Percentiles rank a stretch among this genome's conserved stretches.
Evolutionary conservation across 2,113 vertebrate genomes (phyloP).

Genomic region (Sprattus sprattus): DNA sequence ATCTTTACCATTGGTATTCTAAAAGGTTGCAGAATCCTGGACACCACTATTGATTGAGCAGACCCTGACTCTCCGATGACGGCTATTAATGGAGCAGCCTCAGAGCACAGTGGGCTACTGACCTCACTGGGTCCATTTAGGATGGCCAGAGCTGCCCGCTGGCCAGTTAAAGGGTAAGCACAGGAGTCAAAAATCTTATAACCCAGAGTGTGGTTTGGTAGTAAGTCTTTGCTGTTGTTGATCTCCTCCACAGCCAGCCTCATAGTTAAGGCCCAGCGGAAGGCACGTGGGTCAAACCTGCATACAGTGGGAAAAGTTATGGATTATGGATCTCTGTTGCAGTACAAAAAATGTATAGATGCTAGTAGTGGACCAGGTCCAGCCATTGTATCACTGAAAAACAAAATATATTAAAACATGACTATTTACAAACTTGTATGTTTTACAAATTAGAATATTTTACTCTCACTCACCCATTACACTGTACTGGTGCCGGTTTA

Average conservation of each 20-base stretch:
- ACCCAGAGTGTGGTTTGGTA: slow-evolving; percentile 50
- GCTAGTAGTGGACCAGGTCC: not conserved
- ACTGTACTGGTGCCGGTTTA: slow-evolving; percentile 44
- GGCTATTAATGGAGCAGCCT: slow-evolving; percentile 40
- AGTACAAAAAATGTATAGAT: not conserved
- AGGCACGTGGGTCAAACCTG: slow-evolving; percentile 53
- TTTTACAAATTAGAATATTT: not conserved
- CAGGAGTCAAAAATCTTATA: slow-evolving; percentile 60
- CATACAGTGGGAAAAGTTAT: not conserved
- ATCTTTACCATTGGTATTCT: slow-evolving; percentile 68
- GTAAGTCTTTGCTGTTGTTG: slow-evolving; percentile 43
- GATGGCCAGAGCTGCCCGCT: slow-evolving; percentile 49
- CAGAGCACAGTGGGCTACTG: slow-evolving; percentile 44
- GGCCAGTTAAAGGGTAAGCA: slow-evolving; percentile 49
- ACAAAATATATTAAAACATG: not conserved
- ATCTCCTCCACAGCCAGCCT: slow-evolving; percentile 55
- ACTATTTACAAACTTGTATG: not conserved
- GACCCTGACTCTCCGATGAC: slow-evolving; percentile 55
- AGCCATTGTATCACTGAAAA: not conserved
- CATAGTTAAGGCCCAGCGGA: slow-evolving; percentile 53
- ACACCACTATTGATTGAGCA: slow-evolving; percentile 69
- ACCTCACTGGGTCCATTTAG: slow-evolving; percentile 45
- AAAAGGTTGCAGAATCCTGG: slow-evolving; percentile 69
- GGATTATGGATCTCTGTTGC: not conserved
- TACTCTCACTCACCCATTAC: slow-evolving; percentile 49